Conservation (phyloP, 2,888 invertebrate genomes). For the Drosophila longiperda region DNA sequence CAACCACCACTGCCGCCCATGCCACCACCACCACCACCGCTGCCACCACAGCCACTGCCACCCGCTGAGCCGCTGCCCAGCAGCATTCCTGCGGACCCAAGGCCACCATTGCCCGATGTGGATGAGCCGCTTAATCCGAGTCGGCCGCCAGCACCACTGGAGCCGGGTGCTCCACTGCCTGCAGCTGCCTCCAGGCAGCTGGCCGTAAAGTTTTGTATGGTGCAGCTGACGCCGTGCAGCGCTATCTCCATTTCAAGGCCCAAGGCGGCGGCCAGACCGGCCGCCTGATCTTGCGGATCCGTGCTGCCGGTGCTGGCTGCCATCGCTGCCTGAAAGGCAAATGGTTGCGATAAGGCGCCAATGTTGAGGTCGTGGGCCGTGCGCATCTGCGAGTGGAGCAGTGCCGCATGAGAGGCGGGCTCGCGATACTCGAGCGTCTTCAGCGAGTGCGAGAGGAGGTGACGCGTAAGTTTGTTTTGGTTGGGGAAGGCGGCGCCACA, state of each 20-base stretch:
- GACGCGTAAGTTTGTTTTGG: slow-evolving; percentile 95
- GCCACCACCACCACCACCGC: slow-evolving; percentile 42
- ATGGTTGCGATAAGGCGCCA: slow-evolving; percentile 83
- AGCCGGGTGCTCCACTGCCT: slow-evolving; percentile 57
- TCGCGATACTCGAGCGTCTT: slow-evolving; percentile 95
- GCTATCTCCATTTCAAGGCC: slow-evolving; percentile 82
- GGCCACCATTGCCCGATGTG: slow-evolving; percentile 83
- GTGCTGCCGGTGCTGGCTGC: slow-evolving; percentile 80
- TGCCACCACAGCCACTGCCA: slow-evolving; percentile 85
- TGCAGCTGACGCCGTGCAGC: slow-evolving; percentile 73
- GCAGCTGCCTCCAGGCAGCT: slow-evolving; percentile 72
- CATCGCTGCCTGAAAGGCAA: slow-evolving; percentile 85
- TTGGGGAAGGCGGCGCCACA: slow-evolving; percentile 95
- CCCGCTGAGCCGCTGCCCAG: slow-evolving; percentile 60
- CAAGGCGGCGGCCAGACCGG: slow-evolving; percentile 81
- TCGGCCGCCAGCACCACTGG: slow-evolving; percentile 60
- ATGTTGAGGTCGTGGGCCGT: slow-evolving; percentile 82
- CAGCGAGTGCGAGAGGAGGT: slow-evolving; percentile 94
- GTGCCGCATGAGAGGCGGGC: slow-evolving; percentile 86
- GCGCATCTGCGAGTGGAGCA: slow-evolving; percentile 87
- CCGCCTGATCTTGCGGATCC: slow-evolving; percentile 83
- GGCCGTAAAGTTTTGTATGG: slow-evolving; percentile 68
- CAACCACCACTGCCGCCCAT: slow-evolving; percentile 50
- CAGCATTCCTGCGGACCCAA: slow-evolving; percentile 60
- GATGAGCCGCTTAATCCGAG: slow-evolving; percentile 73